Percentiles rank a stretch among this genome's conserved stretches.
Conservation (phyloP, 2,797 vertebrate genomes). For the Phoeniculus purpureus region DNA sequence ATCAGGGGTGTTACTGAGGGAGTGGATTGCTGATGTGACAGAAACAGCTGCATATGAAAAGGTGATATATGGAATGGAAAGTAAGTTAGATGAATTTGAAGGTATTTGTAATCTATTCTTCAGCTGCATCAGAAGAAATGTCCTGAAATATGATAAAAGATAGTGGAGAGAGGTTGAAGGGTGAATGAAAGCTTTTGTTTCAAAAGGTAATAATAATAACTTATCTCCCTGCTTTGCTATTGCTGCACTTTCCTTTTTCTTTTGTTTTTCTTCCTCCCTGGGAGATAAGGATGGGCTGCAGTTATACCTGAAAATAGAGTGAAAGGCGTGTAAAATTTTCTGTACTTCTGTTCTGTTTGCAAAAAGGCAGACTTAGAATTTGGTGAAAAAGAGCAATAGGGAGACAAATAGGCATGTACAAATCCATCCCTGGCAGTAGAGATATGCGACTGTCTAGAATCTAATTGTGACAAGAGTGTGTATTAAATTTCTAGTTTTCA, state of each 20-base stretch:
- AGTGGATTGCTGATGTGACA: constrained; percentile 42
- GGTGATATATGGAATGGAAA: constrained; percentile 63
- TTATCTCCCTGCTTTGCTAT: constrained; percentile 19
- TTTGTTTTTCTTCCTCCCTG: neutral
- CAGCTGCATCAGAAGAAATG: constrained; percentile 37
- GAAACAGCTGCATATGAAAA: constrained; percentile 31
- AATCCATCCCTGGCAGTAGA: neutral
- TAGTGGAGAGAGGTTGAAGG: constrained; percentile 32
- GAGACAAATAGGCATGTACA: constrained; percentile 9
- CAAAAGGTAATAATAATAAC: constrained; percentile 62
- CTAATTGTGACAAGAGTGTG: neutral
- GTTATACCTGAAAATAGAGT: neutral
- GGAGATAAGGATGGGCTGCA: neutral
- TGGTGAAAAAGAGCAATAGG: constrained; percentile 11
- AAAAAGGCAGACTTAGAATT: neutral
- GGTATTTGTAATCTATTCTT: constrained; percentile 59
- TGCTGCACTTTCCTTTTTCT: neutral
- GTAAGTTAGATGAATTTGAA: constrained; percentile 64
- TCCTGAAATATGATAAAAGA: constrained; percentile 57
- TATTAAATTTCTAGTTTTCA: constrained; percentile 26
- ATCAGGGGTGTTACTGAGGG: neutral
- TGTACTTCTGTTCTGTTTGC: neutral
- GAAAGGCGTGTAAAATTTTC: neutral
- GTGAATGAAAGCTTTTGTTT: constrained; percentile 68
- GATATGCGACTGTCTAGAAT: neutral